A percentile compares a stretch with the other conserved stretches of the same genome.
Evolutionary conservation across 2,888 invertebrate species (phyloP).

Genomic region (Tipula unca): DNA sequence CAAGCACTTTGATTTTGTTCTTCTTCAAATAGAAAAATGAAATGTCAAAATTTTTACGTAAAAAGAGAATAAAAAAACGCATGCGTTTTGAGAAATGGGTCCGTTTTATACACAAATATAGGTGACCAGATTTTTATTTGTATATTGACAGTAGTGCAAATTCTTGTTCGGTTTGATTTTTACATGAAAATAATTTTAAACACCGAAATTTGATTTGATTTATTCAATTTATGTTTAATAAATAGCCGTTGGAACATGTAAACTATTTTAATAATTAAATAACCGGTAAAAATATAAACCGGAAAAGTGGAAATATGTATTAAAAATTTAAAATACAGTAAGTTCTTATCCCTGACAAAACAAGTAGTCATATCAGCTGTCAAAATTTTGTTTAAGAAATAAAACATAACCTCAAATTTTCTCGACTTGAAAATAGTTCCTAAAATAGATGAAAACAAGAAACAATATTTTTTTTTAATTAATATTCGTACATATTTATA

Average conservation of each 20-base stretch:
- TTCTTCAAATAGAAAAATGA: not conserved
- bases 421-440: not conserved
- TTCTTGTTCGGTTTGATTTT: no score
- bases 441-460: not conserved
- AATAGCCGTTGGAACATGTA: no score
- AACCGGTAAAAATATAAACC: not conserved
- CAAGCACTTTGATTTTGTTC: not conserved
- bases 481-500: not conserved
- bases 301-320: not conserved
- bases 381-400: not conserved
- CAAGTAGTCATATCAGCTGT: not conserved
- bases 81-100: not conserved
- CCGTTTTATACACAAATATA: not conserved
- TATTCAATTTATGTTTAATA: no score
- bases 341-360: not conserved
- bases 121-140: not conserved
- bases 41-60: not conserved
- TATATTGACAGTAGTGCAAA: not conserved
- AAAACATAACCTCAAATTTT: not conserved
- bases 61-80: constrained; percentile 9
- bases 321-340: no score
- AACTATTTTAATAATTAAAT: no score
- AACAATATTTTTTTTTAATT: not conserved
- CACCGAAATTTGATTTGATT: no score
- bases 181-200: no score